Evolutionary conservation across 2,797 vertebrate genomes (phyloP).

Genomic region (Falco naumanni): DNA sequence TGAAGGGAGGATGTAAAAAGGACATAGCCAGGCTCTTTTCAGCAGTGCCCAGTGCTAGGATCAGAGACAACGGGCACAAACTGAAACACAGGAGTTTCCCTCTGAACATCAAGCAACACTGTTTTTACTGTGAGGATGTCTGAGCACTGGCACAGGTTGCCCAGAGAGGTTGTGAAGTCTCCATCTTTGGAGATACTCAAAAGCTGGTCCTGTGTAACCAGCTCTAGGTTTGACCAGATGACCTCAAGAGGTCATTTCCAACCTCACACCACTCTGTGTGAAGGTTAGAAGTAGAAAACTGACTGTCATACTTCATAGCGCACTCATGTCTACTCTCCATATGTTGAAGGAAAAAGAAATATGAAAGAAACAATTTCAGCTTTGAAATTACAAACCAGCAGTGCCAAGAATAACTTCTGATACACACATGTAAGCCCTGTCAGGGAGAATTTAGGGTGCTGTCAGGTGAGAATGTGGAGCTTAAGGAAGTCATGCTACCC

Average conservation of each 20-base stretch:
- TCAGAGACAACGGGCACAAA: neutral
- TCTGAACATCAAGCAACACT: neutral
- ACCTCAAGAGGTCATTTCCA: neutral
- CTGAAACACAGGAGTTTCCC: neutral
- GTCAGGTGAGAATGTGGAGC: neutral
- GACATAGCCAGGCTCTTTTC: neutral
- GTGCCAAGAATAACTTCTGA: neutral
- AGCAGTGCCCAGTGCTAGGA: neutral
- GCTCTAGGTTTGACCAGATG: neutral
- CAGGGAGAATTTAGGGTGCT: neutral
- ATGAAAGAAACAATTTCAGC: neutral
- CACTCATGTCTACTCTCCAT: neutral
- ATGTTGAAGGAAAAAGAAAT: neutral
- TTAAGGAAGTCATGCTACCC: neutral
- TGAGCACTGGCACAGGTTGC: neutral
- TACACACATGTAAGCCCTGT: neutral
- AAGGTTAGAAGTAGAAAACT: neutral
- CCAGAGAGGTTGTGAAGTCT: neutral
- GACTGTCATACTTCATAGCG: neutral
- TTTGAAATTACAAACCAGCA: neutral
- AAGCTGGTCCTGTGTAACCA: neutral
- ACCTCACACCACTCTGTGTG: neutral
- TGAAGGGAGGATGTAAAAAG: neutral
- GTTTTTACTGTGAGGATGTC: neutral
- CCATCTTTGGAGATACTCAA: neutral